These are phyloP conservation scores for Dicyrtomina minuta DNA, from an alignment of 2,888 invertebrate genomes.

Conservation along the genomic window DNA sequence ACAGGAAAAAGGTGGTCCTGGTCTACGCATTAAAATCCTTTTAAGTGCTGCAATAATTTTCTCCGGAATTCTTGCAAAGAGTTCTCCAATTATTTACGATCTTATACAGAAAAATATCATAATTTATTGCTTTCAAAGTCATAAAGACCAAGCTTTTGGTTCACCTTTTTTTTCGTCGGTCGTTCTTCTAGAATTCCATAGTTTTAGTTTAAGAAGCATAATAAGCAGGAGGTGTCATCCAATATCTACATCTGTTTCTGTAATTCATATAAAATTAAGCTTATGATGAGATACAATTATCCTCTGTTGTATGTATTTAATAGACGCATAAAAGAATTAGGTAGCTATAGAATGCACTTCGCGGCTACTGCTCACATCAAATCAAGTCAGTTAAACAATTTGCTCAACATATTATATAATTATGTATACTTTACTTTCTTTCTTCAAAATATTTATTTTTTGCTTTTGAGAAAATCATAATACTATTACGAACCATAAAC, in stretches of 20 bases:
- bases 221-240: neutral
- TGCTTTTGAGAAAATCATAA: no score
- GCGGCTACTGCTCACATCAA: no score
- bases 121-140: conserved; percentile 24
- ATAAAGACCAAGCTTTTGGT: conserved; percentile 21
- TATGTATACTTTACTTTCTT: no score
- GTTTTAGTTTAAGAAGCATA: no score
- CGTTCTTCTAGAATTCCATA: conserved; percentile 9
- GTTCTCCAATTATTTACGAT: conserved; percentile 18
- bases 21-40: conserved; percentile 27
- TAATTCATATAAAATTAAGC: neutral
- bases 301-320: neutral
- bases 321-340: no score
- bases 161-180: conserved; percentile 15
- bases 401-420: no score
- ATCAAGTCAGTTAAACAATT: no score
- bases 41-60: conserved; percentile 30
- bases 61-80: conserved; percentile 24
- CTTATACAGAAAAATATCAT: conserved; percentile 28
- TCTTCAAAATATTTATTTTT: no score
- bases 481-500: no score
- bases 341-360: no score
- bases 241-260: neutral
- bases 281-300: neutral
- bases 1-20: conserved; percentile 32